Percentiles rank a stretch among this genome's conserved stretches.
Evolutionary conservation across 2,888 invertebrate species (phyloP).

Genomic region (Proisotoma minuta): DNA sequence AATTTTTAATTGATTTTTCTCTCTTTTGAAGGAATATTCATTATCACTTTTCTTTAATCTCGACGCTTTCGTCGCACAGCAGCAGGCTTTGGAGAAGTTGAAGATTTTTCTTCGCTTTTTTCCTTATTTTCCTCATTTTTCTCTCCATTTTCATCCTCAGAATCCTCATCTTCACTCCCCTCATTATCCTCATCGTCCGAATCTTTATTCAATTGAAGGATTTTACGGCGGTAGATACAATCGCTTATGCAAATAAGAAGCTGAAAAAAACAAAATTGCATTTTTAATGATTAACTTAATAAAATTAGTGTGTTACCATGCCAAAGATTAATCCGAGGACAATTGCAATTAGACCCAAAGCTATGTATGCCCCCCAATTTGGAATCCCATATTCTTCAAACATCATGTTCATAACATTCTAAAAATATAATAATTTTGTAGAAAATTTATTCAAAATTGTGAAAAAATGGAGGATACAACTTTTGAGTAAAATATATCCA

Average conservation of each 20-base stretch:
- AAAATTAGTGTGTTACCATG: constrained; percentile 61
- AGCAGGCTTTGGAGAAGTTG: too few relatives aligned
- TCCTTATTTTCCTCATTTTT: constrained; percentile 7
- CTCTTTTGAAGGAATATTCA: too few relatives aligned
- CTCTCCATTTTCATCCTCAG: constrained; percentile 10
- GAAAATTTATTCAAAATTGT: constrained; percentile 16
- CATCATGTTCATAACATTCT: constrained; percentile 80
- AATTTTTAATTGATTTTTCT: too few relatives aligned
- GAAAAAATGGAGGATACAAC: too few relatives aligned
- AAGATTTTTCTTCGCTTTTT: too few relatives aligned
- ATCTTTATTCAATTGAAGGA: constrained; percentile 39
- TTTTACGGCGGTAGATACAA: constrained; percentile 70
- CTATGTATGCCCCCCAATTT: constrained; percentile 87
- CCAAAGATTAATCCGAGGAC: constrained; percentile 85
- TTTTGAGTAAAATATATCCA: too few relatives aligned
- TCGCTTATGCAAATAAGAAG: constrained; percentile 80
- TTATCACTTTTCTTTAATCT: too few relatives aligned
- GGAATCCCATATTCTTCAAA: constrained; percentile 90
- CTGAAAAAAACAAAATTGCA: constrained; percentile 52
- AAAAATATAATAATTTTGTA: constrained; percentile 45
- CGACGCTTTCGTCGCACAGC: neutral
- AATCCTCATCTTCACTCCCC: constrained; percentile 31
- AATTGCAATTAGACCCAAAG: constrained; percentile 90
- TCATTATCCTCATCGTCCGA: constrained; percentile 31
- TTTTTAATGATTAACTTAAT: constrained; percentile 8